Conservation (phyloP, 2,797 vertebrate genomes). For the Hoplostethus mediterraneus region DNA sequence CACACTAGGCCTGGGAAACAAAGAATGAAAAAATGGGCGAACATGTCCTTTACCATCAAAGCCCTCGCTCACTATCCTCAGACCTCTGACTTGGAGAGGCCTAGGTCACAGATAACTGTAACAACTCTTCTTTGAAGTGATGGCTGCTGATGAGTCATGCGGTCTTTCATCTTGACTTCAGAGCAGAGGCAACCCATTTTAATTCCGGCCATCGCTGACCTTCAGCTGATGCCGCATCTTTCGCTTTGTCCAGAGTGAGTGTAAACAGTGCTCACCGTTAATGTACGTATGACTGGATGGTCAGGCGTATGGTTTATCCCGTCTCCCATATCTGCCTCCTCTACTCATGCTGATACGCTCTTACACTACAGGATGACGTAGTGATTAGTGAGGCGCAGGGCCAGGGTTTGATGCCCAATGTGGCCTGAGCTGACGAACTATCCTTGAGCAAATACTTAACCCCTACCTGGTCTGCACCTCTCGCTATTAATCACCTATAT, state of each 20-base stretch:
- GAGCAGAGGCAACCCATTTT: background rate
- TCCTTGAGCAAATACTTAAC: too few species aligned
- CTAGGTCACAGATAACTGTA: background rate
- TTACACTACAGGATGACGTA: too few species aligned
- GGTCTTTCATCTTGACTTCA: conserved; percentile 47
- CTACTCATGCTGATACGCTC: background rate
- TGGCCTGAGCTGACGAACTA: too few species aligned
- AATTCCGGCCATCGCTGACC: background rate
- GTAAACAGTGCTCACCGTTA: background rate
- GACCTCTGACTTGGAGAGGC: background rate
- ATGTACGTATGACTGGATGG: background rate
- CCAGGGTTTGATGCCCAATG: too few species aligned
- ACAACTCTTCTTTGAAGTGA: conserved; percentile 36
- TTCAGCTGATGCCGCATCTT: conserved; percentile 14
- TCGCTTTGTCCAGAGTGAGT: conserved; percentile 26
- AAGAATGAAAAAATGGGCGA: conserved; percentile 4
- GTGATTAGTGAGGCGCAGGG: too few species aligned
- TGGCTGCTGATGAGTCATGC: conserved; percentile 10
- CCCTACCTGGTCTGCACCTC: too few species aligned
- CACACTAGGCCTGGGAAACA: conserved; percentile 83
- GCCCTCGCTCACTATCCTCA: background rate
- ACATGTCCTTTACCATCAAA: background rate
- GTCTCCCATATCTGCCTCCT: background rate
- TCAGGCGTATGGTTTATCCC: background rate
- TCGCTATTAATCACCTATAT: too few species aligned